phyloP scores from a whole-genome alignment of 2,797 vertebrate species.

The Strix occidentalis region DNA sequence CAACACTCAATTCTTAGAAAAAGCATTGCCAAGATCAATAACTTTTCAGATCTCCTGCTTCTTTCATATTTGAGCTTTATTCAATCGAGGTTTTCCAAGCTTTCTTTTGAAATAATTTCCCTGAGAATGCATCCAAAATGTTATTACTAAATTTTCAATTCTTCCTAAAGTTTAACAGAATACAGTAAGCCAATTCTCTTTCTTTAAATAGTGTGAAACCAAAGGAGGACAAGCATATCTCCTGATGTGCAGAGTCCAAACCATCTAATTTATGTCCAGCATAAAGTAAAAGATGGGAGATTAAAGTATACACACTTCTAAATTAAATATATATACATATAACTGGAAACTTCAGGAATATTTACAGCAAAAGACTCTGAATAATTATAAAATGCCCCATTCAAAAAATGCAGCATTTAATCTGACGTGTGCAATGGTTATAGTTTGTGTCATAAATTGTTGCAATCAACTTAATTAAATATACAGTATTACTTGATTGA shows the following conservation, averaged over 20 bases:
- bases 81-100: neutral
- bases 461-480: neutral
- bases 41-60: neutral
- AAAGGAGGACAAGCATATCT: neutral
- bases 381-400: neutral
- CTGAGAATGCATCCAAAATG: neutral
- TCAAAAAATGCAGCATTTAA: constrained; percentile 11
- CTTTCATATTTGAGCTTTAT: neutral
- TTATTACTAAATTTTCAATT: neutral
- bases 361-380: neutral
- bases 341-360: neutral
- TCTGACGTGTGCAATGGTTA: neutral
- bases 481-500: neutral
- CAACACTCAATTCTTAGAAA: neutral
- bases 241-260: neutral
- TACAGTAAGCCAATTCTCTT: neutral
- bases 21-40: neutral
- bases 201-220: neutral
- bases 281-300: neutral
- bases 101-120: neutral
- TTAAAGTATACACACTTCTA: neutral
- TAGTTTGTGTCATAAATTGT: neutral
- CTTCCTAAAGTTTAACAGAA: neutral
- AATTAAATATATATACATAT: neutral
- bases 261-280: neutral